Percentiles rank a stretch among this genome's conserved stretches.
phyloP scores from a whole-genome alignment of 2,113 vertebrate genomes.

The Hippocampus mohnikei region DNA sequence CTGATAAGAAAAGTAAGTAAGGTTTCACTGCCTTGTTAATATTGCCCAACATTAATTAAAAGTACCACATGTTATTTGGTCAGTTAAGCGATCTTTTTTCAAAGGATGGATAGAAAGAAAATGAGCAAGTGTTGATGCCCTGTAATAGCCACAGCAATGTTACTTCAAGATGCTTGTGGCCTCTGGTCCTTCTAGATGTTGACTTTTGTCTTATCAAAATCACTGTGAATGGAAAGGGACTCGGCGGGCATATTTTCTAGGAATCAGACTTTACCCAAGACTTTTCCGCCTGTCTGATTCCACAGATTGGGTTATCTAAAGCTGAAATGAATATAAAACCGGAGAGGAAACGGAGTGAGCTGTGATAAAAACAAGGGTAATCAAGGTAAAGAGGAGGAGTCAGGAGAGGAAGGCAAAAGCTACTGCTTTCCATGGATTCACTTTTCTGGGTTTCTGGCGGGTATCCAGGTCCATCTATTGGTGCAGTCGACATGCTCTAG shows the following conservation, averaged over 20 bases:
- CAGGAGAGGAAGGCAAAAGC: background rate
- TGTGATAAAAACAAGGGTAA: conserved; percentile 31
- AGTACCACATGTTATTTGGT: background rate
- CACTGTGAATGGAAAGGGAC: conserved; percentile 9
- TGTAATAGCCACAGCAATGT: background rate
- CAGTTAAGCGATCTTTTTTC: background rate
- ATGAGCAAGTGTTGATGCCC: background rate
- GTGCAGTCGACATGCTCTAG: conserved; percentile 5
- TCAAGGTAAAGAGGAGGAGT: conserved; percentile 17
- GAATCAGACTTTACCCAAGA: conserved; percentile 10
- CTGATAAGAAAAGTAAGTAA: background rate
- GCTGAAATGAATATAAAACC: conserved; percentile 18
- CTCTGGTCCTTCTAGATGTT: background rate
- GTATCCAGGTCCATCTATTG: conserved; percentile 8
- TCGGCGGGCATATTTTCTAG: background rate
- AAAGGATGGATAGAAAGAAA: background rate
- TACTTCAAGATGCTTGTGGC: background rate
- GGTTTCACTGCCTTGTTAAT: background rate
- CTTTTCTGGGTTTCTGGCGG: conserved; percentile 19
- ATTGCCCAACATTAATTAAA: background rate
- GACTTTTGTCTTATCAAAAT: conserved; percentile 10
- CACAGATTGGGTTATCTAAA: conserved; percentile 6
- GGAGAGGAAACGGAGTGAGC: conserved; percentile 17
- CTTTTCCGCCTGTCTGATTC: conserved; percentile 7
- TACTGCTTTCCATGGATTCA: conserved; percentile 6